Evolutionary conservation across 2,888 invertebrate genomes (phyloP), one percentile per base, ranked within the genome.

Genomic region (Phania funesta): DNA sequence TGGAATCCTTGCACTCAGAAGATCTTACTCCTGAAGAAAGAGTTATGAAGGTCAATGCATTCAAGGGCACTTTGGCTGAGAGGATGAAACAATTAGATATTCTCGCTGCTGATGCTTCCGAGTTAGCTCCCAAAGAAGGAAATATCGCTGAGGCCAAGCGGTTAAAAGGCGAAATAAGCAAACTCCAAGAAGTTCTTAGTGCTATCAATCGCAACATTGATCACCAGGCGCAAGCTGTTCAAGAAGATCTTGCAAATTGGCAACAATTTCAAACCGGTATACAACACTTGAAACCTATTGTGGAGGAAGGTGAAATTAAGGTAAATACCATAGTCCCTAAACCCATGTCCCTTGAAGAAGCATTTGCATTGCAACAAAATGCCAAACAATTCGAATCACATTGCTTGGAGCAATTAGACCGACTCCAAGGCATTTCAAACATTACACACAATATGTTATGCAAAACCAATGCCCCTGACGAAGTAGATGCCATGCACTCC

Each of bases 231-330:
- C 94, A 94, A 85, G 93, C 94, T 2, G 94, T 96, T 0, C 93
- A 94, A 83, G 94, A 95, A 86, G 97, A 97, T 88, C 92, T 97
- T 56, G 93, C 94, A 41, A 95, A 95, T 84, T 97, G 97, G 96
- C 95, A 96, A 87, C 94, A 94, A 86, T 97, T 97, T 90, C 96
- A 97, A 90, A 93, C 93, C 52, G 95, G 94, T 71, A 93, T 97
- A 32, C 93, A 95, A 79, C 94, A 95, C 89, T 93, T 98, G 64
- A 95, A 95, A 88, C 97, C 97, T 0, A 97, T 97, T 95, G 93
- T 98, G 73, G 96, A 97, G 89, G 93, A 96, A 88, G 96, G 96
- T 18, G 98, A 98, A 92, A 91, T 94, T n/a, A 95, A 95, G 91
- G 93, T 96, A 87, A 91, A 90, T 89, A 88, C 87, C 68, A 87